Evolutionary conservation across 2,797 vertebrate genomes (phyloP).

Genomic region (Gymnodraco acuticeps): DNA sequence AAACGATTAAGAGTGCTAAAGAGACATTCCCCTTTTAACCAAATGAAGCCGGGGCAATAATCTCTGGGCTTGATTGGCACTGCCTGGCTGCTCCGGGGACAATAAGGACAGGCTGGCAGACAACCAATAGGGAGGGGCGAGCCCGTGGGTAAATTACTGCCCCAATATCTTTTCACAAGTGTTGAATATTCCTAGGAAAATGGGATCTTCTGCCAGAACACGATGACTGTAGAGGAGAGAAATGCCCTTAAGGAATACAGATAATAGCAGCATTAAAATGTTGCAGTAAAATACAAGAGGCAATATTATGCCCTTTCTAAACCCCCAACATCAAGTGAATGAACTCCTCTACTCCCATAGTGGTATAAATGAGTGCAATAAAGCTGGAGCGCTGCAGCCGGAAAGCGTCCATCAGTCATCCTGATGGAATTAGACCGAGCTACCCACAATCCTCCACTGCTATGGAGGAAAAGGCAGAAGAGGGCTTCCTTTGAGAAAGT

Average conservation of each 20-base stretch:
- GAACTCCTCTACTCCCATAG: constrained; percentile 57
- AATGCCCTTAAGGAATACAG: constrained; percentile 47
- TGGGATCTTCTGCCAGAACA: constrained; percentile 36
- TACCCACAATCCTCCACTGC: constrained; percentile 70
- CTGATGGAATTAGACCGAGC: constrained; percentile 77
- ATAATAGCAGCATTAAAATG: constrained; percentile 67
- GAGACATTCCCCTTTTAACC: constrained; percentile 57
- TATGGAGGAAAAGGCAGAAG: constrained; percentile 15
- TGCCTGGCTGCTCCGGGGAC: constrained; percentile 43
- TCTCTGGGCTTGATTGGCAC: constrained; percentile 59
- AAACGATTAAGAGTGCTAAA: constrained; percentile 67
- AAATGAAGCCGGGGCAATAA: constrained; percentile 50
- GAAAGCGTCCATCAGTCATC: constrained; percentile 72
- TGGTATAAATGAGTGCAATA: constrained; percentile 77
- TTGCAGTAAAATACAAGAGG: constrained; percentile 69
- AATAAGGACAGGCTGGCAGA: constrained; percentile 32
- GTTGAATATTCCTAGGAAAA: constrained; percentile 46
- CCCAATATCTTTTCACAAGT: constrained; percentile 40
- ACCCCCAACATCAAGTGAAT: constrained; percentile 48
- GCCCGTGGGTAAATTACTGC: constrained; percentile 24
- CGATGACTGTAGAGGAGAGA: constrained; percentile 1
- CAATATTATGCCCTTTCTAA: constrained; percentile 49
- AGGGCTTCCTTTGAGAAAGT: neutral
- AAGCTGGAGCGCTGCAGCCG: constrained; percentile 47
- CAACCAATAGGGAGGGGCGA: neutral